phyloP scores from a whole-genome alignment of 2,888 invertebrate species.

The Athalia rosae region DNA sequence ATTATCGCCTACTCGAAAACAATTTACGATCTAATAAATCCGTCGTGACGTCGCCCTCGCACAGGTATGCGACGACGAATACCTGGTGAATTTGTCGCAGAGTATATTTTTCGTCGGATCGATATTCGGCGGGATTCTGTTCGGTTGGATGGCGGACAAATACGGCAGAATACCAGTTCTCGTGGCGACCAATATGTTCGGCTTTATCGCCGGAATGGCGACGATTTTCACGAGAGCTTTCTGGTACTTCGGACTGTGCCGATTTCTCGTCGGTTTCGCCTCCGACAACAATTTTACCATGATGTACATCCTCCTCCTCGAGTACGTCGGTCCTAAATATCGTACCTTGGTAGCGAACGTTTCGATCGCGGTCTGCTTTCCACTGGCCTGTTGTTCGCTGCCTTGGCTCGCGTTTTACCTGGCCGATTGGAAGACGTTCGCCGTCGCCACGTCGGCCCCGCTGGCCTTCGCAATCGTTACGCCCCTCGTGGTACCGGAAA shows the following conservation, averaged over 20 bases:
- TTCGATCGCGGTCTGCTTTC: constrained; percentile 75
- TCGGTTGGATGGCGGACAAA: constrained; percentile 59
- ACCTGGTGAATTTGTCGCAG: constrained; percentile 57
- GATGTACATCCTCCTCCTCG: constrained; percentile 71
- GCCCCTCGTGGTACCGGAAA: constrained; percentile 74
- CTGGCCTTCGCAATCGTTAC: constrained; percentile 70
- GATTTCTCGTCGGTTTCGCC: constrained; percentile 58
- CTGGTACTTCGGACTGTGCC: constrained; percentile 57
- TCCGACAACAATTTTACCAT: constrained; percentile 57
- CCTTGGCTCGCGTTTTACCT: constrained; percentile 76
- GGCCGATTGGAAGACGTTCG: constrained; percentile 73
- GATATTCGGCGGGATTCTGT: constrained; percentile 59
- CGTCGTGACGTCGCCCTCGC: no score
- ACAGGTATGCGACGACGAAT: constrained; percentile 60
- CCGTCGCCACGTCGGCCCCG: constrained; percentile 73
- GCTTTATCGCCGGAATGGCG: constrained; percentile 56
- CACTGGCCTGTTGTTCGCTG: constrained; percentile 73
- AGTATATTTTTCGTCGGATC: constrained; percentile 62
- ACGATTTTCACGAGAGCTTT: constrained; percentile 52
- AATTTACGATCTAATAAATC: background rate
- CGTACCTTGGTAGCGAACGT: constrained; percentile 76
- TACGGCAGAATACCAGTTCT: constrained; percentile 58
- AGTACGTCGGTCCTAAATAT: constrained; percentile 75
- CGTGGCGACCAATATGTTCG: constrained; percentile 60
- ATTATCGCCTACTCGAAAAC: background rate